phyloP scores from a whole-genome alignment of 1,140 invertebrate genomes.

The Bilobella aurantiaca region DNA sequence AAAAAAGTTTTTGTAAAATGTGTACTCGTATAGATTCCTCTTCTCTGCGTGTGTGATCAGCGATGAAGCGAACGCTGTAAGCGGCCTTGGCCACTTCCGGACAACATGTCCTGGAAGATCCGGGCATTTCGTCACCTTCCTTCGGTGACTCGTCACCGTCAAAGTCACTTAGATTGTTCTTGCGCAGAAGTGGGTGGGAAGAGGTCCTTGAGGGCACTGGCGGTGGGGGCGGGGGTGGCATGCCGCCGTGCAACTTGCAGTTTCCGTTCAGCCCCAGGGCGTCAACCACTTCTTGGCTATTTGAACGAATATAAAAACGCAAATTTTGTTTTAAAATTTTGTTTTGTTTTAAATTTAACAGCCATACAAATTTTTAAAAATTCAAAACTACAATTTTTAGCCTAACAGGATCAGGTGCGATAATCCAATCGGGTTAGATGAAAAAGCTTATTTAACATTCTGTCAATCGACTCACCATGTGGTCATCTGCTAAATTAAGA shows the following conservation, averaged over 20 bases:
- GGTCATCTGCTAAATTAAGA: too few relatives aligned
- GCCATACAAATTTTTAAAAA: too few relatives aligned
- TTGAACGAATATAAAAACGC: not conserved
- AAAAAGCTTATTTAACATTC: too few relatives aligned
- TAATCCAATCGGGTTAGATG: too few relatives aligned
- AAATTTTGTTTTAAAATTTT: too few relatives aligned
- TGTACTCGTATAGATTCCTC: slow-evolving; percentile 80
- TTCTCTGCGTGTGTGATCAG: slow-evolving; percentile 81
- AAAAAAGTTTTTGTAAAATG: not conserved
- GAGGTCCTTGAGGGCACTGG: slow-evolving; percentile 34
- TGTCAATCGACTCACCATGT: too few relatives aligned
- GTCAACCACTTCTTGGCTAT: slow-evolving; percentile 26
- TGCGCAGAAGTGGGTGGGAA: slow-evolving; percentile 30
- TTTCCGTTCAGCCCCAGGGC: slow-evolving; percentile 37
- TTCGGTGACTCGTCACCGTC: slow-evolving; percentile 22
- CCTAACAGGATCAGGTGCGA: too few relatives aligned
- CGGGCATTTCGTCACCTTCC: slow-evolving; percentile 13
- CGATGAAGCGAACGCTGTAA: slow-evolving; percentile 81
- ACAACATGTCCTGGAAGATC: slow-evolving; percentile 59
- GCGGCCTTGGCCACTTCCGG: slow-evolving; percentile 86
- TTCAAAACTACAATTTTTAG: too few relatives aligned
- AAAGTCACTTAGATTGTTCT: slow-evolving; percentile 27
- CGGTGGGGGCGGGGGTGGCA: slow-evolving; percentile 43
- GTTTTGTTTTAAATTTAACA: too few relatives aligned
- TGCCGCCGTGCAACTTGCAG: slow-evolving; percentile 54